Percentiles rank a stretch among this genome's conserved stretches.
phyloP scores from a whole-genome alignment of 2,888 invertebrate genomes.

The Pseudococcus longispinus region DNA sequence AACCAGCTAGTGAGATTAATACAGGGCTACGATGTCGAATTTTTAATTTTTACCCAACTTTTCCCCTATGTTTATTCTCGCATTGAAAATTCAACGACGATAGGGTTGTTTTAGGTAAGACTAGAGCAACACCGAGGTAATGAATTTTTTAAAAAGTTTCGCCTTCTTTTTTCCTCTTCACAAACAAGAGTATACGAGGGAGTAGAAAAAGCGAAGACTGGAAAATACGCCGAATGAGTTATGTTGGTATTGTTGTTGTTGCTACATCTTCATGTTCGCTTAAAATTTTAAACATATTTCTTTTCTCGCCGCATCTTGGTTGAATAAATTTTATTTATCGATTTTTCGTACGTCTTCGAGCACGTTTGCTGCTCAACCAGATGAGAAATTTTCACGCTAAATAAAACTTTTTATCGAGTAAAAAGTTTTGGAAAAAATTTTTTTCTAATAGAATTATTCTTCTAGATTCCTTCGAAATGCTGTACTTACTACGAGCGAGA shows the following conservation, averaged over 20 bases:
- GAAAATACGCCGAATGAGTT: background rate
- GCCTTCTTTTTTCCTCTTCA: background rate
- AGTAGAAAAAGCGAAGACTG: background rate
- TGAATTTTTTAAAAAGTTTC: constrained; percentile 6
- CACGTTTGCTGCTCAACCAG: background rate
- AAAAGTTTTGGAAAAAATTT: background rate
- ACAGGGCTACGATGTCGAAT: background rate
- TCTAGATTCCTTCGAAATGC: background rate
- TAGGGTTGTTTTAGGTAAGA: background rate
- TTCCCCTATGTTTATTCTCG: background rate
- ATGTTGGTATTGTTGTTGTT: background rate
- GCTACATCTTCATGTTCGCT: background rate
- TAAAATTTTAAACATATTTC: background rate
- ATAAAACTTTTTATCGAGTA: constrained; percentile 5
- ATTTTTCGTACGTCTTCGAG: background rate
- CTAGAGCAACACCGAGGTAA: background rate
- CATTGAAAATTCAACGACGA: background rate
- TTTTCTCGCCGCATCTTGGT: background rate
- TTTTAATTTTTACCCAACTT: background rate
- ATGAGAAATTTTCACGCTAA: constrained; percentile 9
- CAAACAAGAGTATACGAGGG: background rate
- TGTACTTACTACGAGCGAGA: background rate
- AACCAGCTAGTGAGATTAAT: background rate
- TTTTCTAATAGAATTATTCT: background rate
- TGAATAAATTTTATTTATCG: background rate